These are phyloP conservation scores for Rhea americana DNA, from an alignment of 2,113 vertebrate species.

Conservation along the genomic window DNA sequence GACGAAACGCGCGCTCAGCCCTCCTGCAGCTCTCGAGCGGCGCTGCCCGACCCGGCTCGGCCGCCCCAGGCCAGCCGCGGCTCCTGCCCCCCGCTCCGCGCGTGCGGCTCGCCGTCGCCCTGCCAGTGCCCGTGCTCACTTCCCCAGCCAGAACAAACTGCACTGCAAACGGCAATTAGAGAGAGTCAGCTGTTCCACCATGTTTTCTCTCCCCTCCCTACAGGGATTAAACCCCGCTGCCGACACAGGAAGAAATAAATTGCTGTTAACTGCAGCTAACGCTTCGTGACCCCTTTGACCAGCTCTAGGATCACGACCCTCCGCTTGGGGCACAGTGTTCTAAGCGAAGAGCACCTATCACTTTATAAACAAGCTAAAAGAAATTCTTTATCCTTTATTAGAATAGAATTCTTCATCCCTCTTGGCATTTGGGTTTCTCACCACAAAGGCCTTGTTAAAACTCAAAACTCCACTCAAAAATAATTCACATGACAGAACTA, in stretches of 20 bases:
- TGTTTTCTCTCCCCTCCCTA: background rate
- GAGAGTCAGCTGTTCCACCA: background rate
- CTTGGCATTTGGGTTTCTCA: background rate
- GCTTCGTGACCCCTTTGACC: background rate
- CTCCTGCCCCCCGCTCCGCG: too few relatives aligned
- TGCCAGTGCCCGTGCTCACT: background rate
- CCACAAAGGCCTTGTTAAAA: background rate
- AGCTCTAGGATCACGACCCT: background rate
- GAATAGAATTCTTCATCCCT: background rate
- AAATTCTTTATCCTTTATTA: background rate
- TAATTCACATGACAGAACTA: background rate
- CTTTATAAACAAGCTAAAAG: background rate
- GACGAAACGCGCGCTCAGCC: too few relatives aligned
- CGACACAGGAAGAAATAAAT: constrained; percentile 3
- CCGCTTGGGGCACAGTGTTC: background rate
- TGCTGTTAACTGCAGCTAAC: constrained; percentile 1
- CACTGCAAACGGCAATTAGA: background rate
- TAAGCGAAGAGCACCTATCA: background rate
- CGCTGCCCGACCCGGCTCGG: too few relatives aligned
- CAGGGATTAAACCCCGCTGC: background rate
- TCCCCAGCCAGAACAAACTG: background rate
- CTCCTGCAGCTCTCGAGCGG: too few relatives aligned
- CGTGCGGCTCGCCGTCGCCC: background rate
- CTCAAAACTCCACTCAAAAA: background rate
- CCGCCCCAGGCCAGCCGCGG: too few relatives aligned